phyloP scores from a whole-genome alignment of 2,888 invertebrate species.

The Dryococelus australis region DNA sequence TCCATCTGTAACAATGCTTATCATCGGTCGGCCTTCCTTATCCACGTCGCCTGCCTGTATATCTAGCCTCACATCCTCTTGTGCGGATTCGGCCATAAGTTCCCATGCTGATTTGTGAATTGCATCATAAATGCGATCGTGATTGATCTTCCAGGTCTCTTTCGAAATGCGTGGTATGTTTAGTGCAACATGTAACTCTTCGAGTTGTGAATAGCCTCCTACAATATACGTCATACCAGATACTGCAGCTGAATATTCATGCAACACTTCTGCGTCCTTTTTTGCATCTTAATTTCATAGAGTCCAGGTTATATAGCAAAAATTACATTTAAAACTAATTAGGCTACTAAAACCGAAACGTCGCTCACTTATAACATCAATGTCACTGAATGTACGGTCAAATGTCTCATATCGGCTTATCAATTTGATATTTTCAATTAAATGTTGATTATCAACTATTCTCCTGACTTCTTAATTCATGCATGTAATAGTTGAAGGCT shows the following conservation, averaged over 20 bases:
- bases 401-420: not conserved
- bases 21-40: slow-evolving; percentile 16
- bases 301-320: not conserved
- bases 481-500: too few species aligned
- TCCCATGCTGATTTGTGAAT: too few species aligned
- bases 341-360: not conserved
- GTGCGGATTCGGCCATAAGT: not conserved
- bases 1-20: too few species aligned
- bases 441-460: not conserved
- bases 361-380: not conserved
- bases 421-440: not conserved
- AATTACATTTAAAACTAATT: not conserved
- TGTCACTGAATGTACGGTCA: slow-evolving; percentile 16
- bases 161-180: not conserved
- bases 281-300: not conserved
- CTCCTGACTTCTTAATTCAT: not conserved
- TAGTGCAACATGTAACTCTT: not conserved
- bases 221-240: not conserved
- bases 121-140: too few species aligned
- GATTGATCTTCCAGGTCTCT: not conserved
- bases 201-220: not conserved
- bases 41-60: slow-evolving; percentile 24
- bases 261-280: not conserved
- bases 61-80: not conserved
- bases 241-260: not conserved